A percentile compares a stretch with the other conserved stretches of the same genome.
Evolutionary conservation across 1,140 invertebrate genomes (phyloP).

Genomic region (Adoxophyes honmai): DNA sequence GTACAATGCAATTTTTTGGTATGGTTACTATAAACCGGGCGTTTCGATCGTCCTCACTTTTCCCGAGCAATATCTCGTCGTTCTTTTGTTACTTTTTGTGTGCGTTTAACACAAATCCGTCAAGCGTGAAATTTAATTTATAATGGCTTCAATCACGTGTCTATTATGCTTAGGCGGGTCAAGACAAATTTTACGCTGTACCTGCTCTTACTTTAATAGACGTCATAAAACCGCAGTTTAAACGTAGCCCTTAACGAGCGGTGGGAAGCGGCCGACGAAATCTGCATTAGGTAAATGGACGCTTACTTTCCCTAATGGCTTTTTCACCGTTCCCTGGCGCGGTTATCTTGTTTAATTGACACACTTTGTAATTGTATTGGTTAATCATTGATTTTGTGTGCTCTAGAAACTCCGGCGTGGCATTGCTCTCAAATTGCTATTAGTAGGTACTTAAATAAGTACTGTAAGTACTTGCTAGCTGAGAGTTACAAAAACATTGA

Average conservation of each 20-base stretch:
- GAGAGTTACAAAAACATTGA: too few species aligned
- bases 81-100: slow-evolving; percentile 31
- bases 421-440: too few species aligned
- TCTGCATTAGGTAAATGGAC: slow-evolving; percentile 4
- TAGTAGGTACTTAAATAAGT: too few species aligned
- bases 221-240: slow-evolving; percentile 14
- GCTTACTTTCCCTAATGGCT: background rate
- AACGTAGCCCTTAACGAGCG: slow-evolving; percentile 7
- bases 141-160: slow-evolving; percentile 49
- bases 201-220: slow-evolving; percentile 24
- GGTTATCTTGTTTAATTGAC: too few species aligned
- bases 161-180: slow-evolving; percentile 30
- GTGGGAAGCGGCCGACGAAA: slow-evolving; percentile 1
- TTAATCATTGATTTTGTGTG: too few species aligned
- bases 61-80: background rate
- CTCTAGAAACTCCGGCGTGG: too few species aligned
- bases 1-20: too few species aligned
- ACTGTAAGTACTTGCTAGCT: too few species aligned
- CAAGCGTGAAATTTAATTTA: slow-evolving; percentile 65
- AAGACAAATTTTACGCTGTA: slow-evolving; percentile 28
- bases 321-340: background rate
- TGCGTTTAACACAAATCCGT: slow-evolving; percentile 40
- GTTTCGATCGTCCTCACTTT: slow-evolving; percentile 1
- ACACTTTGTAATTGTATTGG: too few species aligned
- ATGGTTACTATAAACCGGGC: background rate